Evolutionary conservation across 37 sponge, comb jelly and placozoan genomes (phyloP).

Genomic region (Eunapius fragilis): DNA sequence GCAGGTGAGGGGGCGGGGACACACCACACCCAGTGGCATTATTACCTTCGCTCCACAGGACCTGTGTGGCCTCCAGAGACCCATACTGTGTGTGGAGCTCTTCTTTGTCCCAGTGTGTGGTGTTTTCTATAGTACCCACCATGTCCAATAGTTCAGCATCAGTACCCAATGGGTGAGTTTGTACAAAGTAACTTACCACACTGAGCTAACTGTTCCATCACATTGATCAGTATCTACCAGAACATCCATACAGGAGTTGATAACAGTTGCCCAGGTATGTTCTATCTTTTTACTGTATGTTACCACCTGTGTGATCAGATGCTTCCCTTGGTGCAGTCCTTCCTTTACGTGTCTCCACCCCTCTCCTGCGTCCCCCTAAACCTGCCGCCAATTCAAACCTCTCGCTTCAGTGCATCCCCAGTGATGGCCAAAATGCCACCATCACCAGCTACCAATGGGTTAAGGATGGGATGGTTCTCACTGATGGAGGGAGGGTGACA

Average conservation of each 20-base stretch:
- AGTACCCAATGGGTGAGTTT: not conserved
- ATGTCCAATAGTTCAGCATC: not conserved
- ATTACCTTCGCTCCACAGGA: not conserved
- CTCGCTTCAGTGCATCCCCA: not conserved
- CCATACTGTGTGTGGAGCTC: slow-evolving; percentile 53
- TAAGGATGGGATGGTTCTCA: not conserved
- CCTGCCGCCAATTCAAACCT: not conserved
- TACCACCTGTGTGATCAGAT: not conserved
- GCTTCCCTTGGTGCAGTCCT: not conserved
- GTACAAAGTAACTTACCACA: not conserved
- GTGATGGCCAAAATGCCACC: not conserved
- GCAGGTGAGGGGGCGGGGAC: not conserved
- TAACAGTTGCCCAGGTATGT: not conserved
- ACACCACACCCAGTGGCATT: not conserved
- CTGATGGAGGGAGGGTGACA: not conserved
- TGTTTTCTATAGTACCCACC: not conserved
- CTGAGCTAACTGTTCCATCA: not conserved
- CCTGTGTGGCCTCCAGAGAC: slow-evolving; percentile 30
- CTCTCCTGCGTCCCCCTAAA: not conserved
- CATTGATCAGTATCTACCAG: not conserved
- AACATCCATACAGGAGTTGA: not conserved
- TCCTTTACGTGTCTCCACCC: not conserved
- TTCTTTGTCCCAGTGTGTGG: not conserved
- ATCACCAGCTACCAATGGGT: not conserved
- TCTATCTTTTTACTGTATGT: too few species aligned